Conservation (phyloP, 2,888 invertebrate genomes). For the Acanthopleura granulata region DNA sequence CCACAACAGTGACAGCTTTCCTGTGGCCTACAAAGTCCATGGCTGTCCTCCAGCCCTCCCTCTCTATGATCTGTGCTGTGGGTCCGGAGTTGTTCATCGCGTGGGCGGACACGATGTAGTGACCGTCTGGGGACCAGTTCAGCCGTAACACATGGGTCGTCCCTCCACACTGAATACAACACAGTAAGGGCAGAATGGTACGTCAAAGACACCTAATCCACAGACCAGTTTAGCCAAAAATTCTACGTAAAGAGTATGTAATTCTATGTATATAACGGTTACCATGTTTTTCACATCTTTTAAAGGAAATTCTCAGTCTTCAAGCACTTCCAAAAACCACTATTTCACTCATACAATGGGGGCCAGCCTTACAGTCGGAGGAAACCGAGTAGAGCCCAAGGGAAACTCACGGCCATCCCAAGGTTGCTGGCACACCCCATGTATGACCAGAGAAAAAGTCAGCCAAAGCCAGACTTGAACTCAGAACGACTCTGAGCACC, state of each 20-base stretch:
- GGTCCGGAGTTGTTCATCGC: slow-evolving; percentile 99
- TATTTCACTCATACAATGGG: too few species aligned
- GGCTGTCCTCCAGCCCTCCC: slow-evolving; percentile 87
- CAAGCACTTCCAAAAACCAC: too few species aligned
- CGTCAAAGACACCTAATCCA: background rate
- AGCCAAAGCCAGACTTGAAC: too few species aligned
- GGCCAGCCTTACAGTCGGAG: too few species aligned
- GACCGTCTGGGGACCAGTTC: slow-evolving; percentile 98
- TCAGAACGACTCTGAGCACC: too few species aligned
- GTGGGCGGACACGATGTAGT: slow-evolving; percentile 96
- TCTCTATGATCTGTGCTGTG: slow-evolving; percentile 91
- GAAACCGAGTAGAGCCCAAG: too few species aligned
- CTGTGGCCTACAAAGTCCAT: slow-evolving; percentile 98
- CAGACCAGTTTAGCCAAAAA: background rate
- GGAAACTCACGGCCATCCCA: too few species aligned
- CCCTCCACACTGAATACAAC: slow-evolving; percentile 73
- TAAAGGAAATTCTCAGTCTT: background rate
- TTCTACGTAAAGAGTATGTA: background rate
- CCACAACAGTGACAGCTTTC: slow-evolving; percentile 95
- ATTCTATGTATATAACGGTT: background rate
- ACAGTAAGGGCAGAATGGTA: background rate
- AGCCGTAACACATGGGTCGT: slow-evolving; percentile 93
- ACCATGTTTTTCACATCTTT: background rate
- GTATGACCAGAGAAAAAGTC: too few species aligned
- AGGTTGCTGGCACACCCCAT: too few species aligned